phyloP scores from a whole-genome alignment of 1,140 invertebrate species.

The Dermatophagoides farinae region DNA sequence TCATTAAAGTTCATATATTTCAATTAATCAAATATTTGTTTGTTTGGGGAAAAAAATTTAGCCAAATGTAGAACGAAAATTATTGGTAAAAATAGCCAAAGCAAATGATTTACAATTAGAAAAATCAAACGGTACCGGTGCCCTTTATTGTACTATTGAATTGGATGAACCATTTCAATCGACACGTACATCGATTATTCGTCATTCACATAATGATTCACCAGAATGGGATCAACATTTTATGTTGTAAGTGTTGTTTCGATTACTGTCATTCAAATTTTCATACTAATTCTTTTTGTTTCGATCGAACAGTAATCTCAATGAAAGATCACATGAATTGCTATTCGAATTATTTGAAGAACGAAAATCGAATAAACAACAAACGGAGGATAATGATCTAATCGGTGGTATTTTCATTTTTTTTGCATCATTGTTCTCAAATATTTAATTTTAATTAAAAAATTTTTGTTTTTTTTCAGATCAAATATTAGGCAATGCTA shows the following conservation, averaged over 20 bases:
- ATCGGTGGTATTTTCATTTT: neutral
- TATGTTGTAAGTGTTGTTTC: neutral
- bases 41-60: neutral
- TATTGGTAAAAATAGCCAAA: slow-evolving; percentile 1
- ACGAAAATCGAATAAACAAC: neutral
- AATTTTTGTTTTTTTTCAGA: neutral
- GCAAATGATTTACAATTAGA: neutral
- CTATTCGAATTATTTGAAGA: neutral
- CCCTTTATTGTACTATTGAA: neutral
- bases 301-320: neutral
- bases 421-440: no score
- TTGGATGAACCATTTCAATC: neutral
- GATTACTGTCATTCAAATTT: neutral
- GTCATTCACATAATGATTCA: neutral
- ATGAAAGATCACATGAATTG: neutral
- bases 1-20: no score
- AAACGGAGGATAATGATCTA: neutral
- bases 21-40: no score
- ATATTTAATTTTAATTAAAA: no score
- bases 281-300: neutral
- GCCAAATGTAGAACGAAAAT: neutral
- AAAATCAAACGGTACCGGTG: no score
- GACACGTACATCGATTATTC: neutral
- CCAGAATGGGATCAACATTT: slow-evolving; percentile 1
- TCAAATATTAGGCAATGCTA: neutral